These are phyloP conservation scores for Ephialtes manifestator DNA, from an alignment of 2,888 invertebrate species.

Conservation along the genomic window DNA sequence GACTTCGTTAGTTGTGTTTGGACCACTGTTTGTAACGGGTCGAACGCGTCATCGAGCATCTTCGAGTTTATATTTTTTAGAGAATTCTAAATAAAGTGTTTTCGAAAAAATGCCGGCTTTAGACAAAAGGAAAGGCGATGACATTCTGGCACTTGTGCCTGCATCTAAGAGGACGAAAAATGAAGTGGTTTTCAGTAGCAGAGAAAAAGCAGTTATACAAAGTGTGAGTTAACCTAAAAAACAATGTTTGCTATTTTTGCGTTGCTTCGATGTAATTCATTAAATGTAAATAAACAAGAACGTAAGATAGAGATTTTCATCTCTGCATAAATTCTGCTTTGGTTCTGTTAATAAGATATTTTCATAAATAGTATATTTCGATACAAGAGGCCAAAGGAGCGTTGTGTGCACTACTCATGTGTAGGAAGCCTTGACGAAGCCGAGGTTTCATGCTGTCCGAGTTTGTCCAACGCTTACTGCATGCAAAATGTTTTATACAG, in stretches of 20 bases:
- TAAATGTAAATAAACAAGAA: neutral
- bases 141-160: conserved; percentile 85
- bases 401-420: too few species aligned
- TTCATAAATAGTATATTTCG: too few species aligned
- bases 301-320: neutral
- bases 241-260: neutral
- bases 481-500: too few species aligned
- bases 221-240: conserved; percentile 87
- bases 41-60: too few species aligned
- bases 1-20: too few species aligned
- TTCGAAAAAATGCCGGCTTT: conserved; percentile 80
- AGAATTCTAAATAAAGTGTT: conserved; percentile 23
- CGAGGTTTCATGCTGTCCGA: too few species aligned
- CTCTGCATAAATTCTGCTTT: neutral
- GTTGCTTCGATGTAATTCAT: neutral
- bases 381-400: too few species aligned
- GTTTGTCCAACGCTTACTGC: too few species aligned
- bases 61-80: conserved; percentile 10
- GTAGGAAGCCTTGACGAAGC: too few species aligned
- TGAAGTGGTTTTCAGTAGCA: conserved; percentile 91
- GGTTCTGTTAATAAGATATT: neutral
- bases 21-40: conserved; percentile 19
- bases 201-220: conserved; percentile 92
- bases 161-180: conserved; percentile 90
- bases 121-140: conserved; percentile 84